Evolutionary conservation across 2,888 invertebrate genomes (phyloP).

Genomic region (Hypomecis atomaria): DNA sequence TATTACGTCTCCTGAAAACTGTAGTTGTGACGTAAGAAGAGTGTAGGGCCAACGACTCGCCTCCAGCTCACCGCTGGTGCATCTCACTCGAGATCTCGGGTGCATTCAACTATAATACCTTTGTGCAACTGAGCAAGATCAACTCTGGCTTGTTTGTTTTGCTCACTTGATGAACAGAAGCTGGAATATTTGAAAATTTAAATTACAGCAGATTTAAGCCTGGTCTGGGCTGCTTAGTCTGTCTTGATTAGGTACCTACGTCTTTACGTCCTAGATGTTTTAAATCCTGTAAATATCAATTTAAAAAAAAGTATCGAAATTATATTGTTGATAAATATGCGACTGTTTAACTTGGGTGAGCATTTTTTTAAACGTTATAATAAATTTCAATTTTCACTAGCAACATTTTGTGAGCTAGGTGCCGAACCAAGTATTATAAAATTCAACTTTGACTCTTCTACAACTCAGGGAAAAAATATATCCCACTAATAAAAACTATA

Average conservation of each 20-base stretch:
- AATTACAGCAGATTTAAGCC: constrained; percentile 1
- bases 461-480: too few species aligned
- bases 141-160: constrained; percentile 32
- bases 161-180: constrained; percentile 21
- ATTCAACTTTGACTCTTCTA: too few species aligned
- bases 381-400: too few species aligned
- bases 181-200: constrained; percentile 1
- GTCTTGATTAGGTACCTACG: neutral
- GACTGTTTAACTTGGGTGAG: too few species aligned
- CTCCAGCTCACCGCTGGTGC: constrained; percentile 49
- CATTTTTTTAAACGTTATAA: too few species aligned
- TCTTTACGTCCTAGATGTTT: too few species aligned
- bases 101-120: constrained; percentile 63
- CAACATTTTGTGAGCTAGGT: too few species aligned
- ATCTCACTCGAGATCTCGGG: constrained; percentile 50
- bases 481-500: too few species aligned
- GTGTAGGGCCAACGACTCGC: constrained; percentile 66
- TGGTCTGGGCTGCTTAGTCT: neutral
- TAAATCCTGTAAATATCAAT: too few species aligned
- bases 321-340: too few species aligned
- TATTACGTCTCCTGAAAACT: constrained; percentile 22
- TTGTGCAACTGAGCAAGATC: constrained; percentile 41
- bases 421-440: too few species aligned
- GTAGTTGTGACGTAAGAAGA: constrained; percentile 45
- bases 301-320: too few species aligned